phyloP scores from a whole-genome alignment of 1,140 invertebrate species.

The Brachystomella parvula region DNA sequence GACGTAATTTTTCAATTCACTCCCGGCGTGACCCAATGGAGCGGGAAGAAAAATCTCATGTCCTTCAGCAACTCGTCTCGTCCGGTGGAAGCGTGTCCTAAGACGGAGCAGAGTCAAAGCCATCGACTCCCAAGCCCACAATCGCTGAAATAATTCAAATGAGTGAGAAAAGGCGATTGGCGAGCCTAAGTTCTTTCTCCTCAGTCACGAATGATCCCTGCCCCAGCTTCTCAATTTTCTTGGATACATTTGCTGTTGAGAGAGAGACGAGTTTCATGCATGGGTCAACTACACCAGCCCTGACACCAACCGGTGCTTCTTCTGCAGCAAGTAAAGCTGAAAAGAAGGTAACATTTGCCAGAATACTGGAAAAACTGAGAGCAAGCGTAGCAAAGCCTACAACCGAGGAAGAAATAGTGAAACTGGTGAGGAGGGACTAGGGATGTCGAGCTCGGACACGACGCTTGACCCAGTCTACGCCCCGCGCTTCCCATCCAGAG shows the following conservation, averaged over 20 bases:
- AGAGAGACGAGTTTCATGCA: constrained; percentile 50
- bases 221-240: not conserved
- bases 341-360: constrained; percentile 66
- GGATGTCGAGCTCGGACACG: constrained; percentile 47
- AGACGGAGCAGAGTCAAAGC: constrained; percentile 28
- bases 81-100: constrained; percentile 42
- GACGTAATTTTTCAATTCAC: constrained; percentile 58
- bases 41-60: constrained; percentile 66
- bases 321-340: constrained; percentile 57
- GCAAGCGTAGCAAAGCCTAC: constrained; percentile 45
- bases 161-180: constrained; percentile 47
- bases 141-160: constrained; percentile 59
- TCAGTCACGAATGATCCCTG: constrained; percentile 26
- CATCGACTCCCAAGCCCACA: constrained; percentile 35
- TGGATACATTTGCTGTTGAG: constrained; percentile 38
- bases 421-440: constrained; percentile 36
- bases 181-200: constrained; percentile 21
- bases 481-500: constrained; percentile 30
- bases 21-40: constrained; percentile 52
- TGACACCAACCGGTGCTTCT: not conserved
- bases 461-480: constrained; percentile 53
- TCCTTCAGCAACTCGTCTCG: constrained; percentile 60
- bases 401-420: constrained; percentile 52
- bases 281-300: not conserved
- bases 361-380: constrained; percentile 57